These are phyloP conservation scores for Lophochroa leadbeateri DNA, from an alignment of 2,113 vertebrate species.

Conservation along the genomic window DNA sequence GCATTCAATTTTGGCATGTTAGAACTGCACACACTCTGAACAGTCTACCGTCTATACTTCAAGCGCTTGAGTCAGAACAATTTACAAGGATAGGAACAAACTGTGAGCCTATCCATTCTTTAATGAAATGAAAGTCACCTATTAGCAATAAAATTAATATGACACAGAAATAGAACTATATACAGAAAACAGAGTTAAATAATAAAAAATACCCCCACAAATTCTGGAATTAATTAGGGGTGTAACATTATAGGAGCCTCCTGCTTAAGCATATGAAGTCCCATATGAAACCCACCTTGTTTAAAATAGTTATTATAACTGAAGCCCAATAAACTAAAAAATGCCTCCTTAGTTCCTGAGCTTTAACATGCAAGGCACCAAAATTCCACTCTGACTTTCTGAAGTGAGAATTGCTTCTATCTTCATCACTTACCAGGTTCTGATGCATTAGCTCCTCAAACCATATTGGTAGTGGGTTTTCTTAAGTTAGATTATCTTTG, in stretches of 20 bases:
- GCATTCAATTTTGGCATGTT: background rate
- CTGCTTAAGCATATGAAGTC: background rate
- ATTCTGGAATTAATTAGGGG: background rate
- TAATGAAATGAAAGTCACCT: background rate
- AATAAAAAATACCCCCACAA: background rate
- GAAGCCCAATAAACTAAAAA: background rate
- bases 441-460: background rate
- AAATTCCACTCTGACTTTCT: background rate
- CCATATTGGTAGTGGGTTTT: background rate
- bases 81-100: background rate
- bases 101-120: background rate
- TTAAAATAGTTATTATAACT: background rate
- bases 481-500: background rate
- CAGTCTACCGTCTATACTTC: background rate
- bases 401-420: background rate
- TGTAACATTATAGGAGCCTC: background rate
- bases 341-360: background rate
- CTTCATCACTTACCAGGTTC: background rate
- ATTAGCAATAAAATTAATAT: background rate
- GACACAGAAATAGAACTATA: background rate
- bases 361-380: background rate
- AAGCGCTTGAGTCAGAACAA: background rate
- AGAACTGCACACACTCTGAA: background rate
- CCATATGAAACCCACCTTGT: background rate
- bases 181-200: background rate